Base-by-base conservation (phyloP, 1,140 invertebrate genomes). In the Schmidtea mediterranea region DNA sequence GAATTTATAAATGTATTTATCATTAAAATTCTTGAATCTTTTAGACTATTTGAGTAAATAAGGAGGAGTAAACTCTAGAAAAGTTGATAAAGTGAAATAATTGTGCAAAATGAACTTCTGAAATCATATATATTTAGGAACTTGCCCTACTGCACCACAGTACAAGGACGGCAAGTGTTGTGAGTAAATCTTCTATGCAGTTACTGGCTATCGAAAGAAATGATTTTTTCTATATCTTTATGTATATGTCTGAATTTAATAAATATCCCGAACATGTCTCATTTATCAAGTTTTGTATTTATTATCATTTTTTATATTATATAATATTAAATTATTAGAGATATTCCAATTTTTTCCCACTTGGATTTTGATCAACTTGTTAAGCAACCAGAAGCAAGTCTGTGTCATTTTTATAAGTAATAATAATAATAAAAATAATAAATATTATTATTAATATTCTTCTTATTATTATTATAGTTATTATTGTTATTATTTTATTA, bases 181-280 rank as follows among this genome's bases (percentile, higher is more conserved):
- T 62, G 0, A 62, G 56, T 43, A 56, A 62, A 22, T 58, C 57
- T 45, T 56, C 53, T 6, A 58, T 63, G 18, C 57, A 64, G 53
- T 51, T 66, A 15, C 54, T 66, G 46, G 56, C 59, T 43, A 59
- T 66, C 19, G 62, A 61, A n/a, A 48, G 62, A 36, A 55, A 57
- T 5, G 62, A 63, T 50, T 66, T 65, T 58, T 61, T 60, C 48
- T 58, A 62, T 46, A 66, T 66, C 26, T 65, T 65, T 45, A 62
- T 66, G 59, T 49, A 54, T 39, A 47, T 55, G 0, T 46, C 54
- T 1, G 55, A 52, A 0, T 49, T 53, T 0, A 57, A 55, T 21
- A 50, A 58, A 36, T 54, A 60, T 9, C 62, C 62, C 0, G 60
- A 62, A 24, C 61, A 64, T 52, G 58, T 64, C 21, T 51, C 51